Percentiles rank a stretch among this genome's conserved stretches.
phyloP scores from a whole-genome alignment of 2,113 vertebrate species.

The Panurus biarmicus region DNA sequence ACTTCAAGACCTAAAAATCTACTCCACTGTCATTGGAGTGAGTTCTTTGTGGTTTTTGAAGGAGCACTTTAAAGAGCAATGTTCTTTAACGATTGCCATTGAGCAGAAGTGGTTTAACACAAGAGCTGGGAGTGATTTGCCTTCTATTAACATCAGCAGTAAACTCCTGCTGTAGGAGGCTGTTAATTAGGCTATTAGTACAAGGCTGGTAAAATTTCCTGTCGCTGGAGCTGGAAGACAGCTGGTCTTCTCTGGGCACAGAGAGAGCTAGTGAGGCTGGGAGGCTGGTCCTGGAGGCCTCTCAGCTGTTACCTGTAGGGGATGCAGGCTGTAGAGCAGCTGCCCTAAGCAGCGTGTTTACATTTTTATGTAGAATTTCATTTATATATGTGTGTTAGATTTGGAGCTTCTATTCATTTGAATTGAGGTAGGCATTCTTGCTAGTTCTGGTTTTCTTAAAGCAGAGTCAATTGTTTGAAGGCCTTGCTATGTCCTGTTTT shows the following conservation, averaged over 20 bases:
- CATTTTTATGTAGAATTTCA: not conserved
- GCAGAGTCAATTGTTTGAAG: not conserved
- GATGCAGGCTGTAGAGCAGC: not conserved
- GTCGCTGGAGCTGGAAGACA: no score
- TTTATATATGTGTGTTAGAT: not conserved
- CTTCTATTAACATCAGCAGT: not conserved
- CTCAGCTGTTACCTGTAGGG: not conserved
- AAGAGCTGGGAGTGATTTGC: not conserved
- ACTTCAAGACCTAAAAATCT: constrained; percentile 61
- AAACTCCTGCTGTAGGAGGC: not conserved
- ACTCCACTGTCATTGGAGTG: constrained; percentile 43
- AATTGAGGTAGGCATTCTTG: not conserved
- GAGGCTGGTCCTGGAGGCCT: not conserved
- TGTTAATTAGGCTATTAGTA: not conserved
- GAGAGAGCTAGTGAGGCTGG: not conserved
- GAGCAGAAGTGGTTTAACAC: constrained; percentile 40
- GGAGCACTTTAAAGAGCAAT: constrained; percentile 56
- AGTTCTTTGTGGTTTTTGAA: constrained; percentile 69
- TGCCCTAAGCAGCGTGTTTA: not conserved
- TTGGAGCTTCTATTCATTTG: not conserved
- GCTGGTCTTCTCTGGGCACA: no score
- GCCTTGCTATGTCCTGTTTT: not conserved
- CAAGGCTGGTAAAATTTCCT: not conserved
- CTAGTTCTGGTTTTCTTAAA: not conserved
- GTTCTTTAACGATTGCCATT: constrained; percentile 18